Conservation (phyloP, 2,888 invertebrate genomes). For the Dinocampus coccinellae region DNA sequence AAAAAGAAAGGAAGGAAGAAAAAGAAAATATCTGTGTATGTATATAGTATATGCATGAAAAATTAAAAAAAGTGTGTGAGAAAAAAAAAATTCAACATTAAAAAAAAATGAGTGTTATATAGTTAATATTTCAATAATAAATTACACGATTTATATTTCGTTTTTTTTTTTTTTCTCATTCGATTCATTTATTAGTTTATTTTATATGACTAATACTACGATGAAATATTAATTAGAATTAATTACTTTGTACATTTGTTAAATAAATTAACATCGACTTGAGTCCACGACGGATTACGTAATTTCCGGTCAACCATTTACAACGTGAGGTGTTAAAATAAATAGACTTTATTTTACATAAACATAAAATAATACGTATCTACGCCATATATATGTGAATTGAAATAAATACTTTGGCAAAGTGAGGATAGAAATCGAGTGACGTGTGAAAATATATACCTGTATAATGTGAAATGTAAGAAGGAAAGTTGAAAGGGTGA, state of each 20-base stretch:
- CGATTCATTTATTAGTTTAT: too few species aligned
- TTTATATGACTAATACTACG: too few species aligned
- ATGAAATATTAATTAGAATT: constrained; percentile 5
- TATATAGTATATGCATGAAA: too few species aligned
- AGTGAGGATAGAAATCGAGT: constrained; percentile 24
- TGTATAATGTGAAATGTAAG: constrained; percentile 10
- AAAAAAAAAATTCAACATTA: not conserved
- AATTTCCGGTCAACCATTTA: constrained; percentile 21
- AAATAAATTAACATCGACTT: constrained; percentile 25
- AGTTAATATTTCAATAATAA: not conserved
- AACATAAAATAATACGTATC: not conserved
- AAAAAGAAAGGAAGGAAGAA: not conserved
- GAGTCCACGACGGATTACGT: constrained; percentile 20
- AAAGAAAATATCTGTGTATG: not conserved
- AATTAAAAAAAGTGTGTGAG: not conserved
- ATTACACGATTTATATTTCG: constrained; percentile 1
- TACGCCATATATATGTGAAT: not conserved
- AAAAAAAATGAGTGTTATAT: not conserved
- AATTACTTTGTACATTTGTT: constrained; percentile 19
- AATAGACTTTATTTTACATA: constrained; percentile 8
- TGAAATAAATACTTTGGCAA: constrained; percentile 5
- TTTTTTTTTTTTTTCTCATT: too few species aligned
- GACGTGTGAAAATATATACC: not conserved
- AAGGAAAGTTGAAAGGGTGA: constrained; percentile 14
- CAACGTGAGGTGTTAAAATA: constrained; percentile 30